Conservation (phyloP, 2,888 invertebrate species). For the Blomia tropicalis region DNA sequence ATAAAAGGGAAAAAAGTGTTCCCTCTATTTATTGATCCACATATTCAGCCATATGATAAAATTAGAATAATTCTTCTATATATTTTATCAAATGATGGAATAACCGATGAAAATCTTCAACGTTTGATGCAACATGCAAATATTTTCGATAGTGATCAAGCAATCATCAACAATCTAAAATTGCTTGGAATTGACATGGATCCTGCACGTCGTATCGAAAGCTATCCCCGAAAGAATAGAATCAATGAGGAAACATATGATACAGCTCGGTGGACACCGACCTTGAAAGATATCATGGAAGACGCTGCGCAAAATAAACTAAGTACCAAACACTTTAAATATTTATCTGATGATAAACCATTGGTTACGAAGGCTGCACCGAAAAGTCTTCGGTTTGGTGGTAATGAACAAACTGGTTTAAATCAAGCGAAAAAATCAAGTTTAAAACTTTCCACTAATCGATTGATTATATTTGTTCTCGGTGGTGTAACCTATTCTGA, state of each 20-base stretch:
- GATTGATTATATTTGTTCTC: conserved; percentile 78
- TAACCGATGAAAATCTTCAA: conserved; percentile 91
- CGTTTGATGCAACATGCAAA: conserved; percentile 96
- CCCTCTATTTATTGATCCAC: conserved; percentile 81
- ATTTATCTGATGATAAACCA: conserved; percentile 71
- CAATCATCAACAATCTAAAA: conserved; percentile 84
- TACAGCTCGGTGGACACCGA: conserved; percentile 97
- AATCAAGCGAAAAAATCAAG: conserved; percentile 89
- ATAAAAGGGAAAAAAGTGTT: conserved; percentile 83
- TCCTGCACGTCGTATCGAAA: conserved; percentile 75
- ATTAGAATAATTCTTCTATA: conserved; percentile 93
- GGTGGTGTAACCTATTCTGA: conserved; percentile 93
- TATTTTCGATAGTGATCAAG: conserved; percentile 78
- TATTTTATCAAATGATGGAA: conserved; percentile 94
- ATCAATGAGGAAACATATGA: conserved; percentile 95
- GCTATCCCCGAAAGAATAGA: conserved; percentile 77
- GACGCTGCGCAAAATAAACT: conserved; percentile 94
- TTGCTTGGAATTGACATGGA: conserved; percentile 85
- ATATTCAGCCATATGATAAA: conserved; percentile 61
- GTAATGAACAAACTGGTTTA: conserved; percentile 78
- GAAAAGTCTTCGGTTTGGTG: conserved; percentile 88
- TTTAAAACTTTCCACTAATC: conserved; percentile 83
- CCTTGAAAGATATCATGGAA: conserved; percentile 94
- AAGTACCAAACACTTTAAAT: conserved; percentile 88
- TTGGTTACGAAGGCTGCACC: conserved; percentile 67